Evolutionary conservation across 2,113 vertebrate genomes (phyloP), one percentile per base, ranked within the genome.

Genomic region (Regulus satrapa): DNA sequence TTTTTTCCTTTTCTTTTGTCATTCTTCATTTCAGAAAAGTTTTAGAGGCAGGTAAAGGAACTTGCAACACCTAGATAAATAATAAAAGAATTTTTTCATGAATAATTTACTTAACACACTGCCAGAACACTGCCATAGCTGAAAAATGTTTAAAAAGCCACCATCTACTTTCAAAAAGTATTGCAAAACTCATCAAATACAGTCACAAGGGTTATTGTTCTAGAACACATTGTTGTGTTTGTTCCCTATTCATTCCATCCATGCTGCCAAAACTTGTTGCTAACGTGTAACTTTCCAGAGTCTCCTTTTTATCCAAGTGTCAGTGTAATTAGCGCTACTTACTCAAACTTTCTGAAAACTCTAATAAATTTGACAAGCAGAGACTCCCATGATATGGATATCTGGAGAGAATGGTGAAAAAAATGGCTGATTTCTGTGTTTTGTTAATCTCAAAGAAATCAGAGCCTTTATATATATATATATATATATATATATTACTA

Each of bases 1-100:
- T n/a, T n/a, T n/a, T n/a, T n/a, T n/a, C n/a, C n/a, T n/a, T n/a
- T 26, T 19, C 8, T 67, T 85, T 52, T 1, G 0, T 64, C 31
- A 38, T n/a, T 92, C 28, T 75, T 67, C 45, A 79, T 12, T n/a
- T 78, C 36, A 59, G n/a, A 64, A 25, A 85, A 63, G 8, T 72
- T 94, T 75, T 52, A 71, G 68, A 87, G 29, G 31, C 14, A 89
- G 40, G 26, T 45, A 89, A 92, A 41, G 31, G 36, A 85, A 67
- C 14, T 63, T 61, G 24, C 52, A 71, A 77, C 24, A 77, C 18
- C 4, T 52, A 58, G 31, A 48, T 63, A 19, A 89, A 89, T 66
- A 88, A 73, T n/a, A 28, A 41, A 85, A 51, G 2, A 83, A 80
- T 38, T 36, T 72, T 13, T 91, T 2, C 0, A 24, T 48, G 24